A percentile compares a stretch with the other conserved stretches of the same genome.
Conservation (phyloP, 30 jellyfish, hydroid and myxozoan species). For the Aurelia coerulea region DNA sequence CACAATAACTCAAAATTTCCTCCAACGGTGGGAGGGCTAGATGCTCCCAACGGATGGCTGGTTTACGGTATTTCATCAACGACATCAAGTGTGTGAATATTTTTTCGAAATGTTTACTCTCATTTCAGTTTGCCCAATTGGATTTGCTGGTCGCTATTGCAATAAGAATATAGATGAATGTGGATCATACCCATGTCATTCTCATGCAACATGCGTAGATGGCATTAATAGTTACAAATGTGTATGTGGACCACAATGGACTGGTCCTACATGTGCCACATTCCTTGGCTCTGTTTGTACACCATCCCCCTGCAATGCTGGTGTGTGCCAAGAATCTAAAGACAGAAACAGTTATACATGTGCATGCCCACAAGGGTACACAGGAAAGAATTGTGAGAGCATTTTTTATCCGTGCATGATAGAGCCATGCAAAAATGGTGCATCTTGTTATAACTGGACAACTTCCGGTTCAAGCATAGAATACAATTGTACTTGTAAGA, state of each 20-base stretch:
- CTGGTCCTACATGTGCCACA: slow-evolving; percentile 70
- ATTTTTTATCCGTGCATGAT: slow-evolving; percentile 58
- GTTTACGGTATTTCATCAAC: no score
- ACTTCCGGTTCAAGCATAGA: slow-evolving; percentile 10
- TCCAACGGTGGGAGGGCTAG: no score
- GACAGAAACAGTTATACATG: slow-evolving; percentile 80
- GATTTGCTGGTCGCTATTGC: slow-evolving; percentile 75
- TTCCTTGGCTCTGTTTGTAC: slow-evolving; percentile 81
- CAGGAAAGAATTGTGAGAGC: slow-evolving; percentile 78
- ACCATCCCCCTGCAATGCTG: slow-evolving; percentile 73
- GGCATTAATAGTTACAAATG: slow-evolving; percentile 68
- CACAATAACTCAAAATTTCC: no score
- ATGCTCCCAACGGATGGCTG: no score
- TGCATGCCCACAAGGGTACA: slow-evolving; percentile 51
- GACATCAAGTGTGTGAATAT: no score
- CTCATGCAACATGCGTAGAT: slow-evolving; percentile 71
- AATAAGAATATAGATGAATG: slow-evolving; percentile 64
- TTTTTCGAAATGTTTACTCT: not conserved
- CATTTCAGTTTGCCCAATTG: slow-evolving; percentile 72
- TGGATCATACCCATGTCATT: slow-evolving; percentile 82
- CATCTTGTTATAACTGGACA: slow-evolving; percentile 42
- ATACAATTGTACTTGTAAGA: slow-evolving; percentile 43
- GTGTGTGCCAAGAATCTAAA: slow-evolving; percentile 48
- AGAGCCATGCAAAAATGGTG: slow-evolving; percentile 58
- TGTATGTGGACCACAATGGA: slow-evolving; percentile 84